These are phyloP conservation scores for Erebia palarica DNA, from an alignment of 2,888 invertebrate genomes.

Conservation along the genomic window DNA sequence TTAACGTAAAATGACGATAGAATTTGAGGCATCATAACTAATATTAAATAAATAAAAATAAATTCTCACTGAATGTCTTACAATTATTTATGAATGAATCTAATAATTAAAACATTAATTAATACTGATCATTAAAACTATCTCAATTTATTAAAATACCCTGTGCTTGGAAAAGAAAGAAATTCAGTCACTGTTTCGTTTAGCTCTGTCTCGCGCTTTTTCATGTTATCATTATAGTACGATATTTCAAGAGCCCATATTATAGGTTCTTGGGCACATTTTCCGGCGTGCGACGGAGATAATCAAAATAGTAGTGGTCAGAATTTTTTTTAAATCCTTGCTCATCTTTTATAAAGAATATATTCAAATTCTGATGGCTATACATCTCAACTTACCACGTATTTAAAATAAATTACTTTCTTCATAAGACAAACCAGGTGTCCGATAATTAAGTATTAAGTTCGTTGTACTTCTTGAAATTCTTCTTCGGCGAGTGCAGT, in stretches of 20 bases:
- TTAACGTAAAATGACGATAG: too few relatives aligned
- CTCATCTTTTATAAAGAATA: not conserved
- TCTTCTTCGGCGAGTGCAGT: slow-evolving; percentile 12
- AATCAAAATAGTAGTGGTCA: not conserved
- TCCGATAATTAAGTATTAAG: not conserved
- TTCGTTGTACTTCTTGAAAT: slow-evolving; percentile 7
- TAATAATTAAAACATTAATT: not conserved
- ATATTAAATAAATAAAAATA: too few relatives aligned
- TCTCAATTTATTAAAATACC: not conserved
- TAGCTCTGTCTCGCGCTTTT: not conserved
- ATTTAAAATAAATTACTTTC: slow-evolving; percentile 1
- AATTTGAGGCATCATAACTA: too few relatives aligned
- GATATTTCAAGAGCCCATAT: too few relatives aligned
- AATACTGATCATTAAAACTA: not conserved
- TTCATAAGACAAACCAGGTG: slow-evolving; percentile 1
- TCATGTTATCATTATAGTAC: too few relatives aligned
- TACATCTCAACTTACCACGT: slow-evolving; percentile 10
- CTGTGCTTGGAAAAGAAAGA: not conserved
- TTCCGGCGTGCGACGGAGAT: not conserved
- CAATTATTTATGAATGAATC: too few relatives aligned
- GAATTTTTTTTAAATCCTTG: not conserved
- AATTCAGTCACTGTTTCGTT: not conserved
- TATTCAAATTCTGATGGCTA: not conserved
- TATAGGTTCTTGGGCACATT: not conserved
- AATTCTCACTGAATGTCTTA: too few relatives aligned